Evolutionary conservation across 1,140 invertebrate genomes (phyloP), one percentile per base, ranked within the genome.

Genomic region (Drosophila burlai): DNA sequence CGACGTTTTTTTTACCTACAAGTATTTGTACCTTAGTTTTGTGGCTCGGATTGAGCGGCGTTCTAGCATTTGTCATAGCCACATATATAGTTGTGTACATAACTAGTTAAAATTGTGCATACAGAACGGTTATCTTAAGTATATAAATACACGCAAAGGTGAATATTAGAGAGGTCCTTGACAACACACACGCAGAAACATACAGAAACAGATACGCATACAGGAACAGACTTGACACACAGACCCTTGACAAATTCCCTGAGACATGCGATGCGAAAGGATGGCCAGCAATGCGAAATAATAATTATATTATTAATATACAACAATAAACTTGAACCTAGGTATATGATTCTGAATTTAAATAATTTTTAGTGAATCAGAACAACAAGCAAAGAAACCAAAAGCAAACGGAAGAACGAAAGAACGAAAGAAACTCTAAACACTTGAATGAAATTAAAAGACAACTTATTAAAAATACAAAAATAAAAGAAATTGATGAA

Each of bases 281-380:
- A 24, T 47, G 47, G 47, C 47, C n/a, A 10, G 24, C 4, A 68
- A 89, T 58, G 80, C 72, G 69, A 81, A 80, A 72, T 82, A 90
- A 90, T 74, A 91, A 85, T 82, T 85, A 76, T 54, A 86, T 79
- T 75, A 75, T 65, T 76, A 82, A 91, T 91, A 91, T 91, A 91
- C 73, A 91, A 91, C 83, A 91, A 90, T 81, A 89, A 89, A 89
- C 78, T 84, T 84, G 81, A 63, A 85, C 68, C 54, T 91, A 91
- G 80, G 78, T 91, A 91, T 81, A 86, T 91, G 82, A 86, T 83
- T 91, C 81, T 90, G 86, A 91, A 91, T 91, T 91, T 91, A 91
- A 91, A 83, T 86, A 81, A 91, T 83, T 91, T 91, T 91, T 91
- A 91, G 82, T 84, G 81, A 91, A 73, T 69, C 52, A 63, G 59